Base-by-base conservation (phyloP, 1,140 invertebrate species). In the Panulirus ornatus region DNA sequence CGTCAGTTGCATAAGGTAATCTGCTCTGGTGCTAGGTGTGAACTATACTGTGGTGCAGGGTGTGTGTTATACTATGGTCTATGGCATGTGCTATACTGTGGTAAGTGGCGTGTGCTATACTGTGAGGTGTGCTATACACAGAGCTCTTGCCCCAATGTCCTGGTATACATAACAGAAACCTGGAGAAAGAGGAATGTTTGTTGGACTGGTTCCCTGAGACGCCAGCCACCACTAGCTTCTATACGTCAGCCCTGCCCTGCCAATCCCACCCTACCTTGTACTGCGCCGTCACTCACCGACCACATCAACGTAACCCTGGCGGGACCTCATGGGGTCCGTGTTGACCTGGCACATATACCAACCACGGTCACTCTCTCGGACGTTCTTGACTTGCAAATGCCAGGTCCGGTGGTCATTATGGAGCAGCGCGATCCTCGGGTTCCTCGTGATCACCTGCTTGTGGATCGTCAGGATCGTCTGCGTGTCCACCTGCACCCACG, bases 331-430 rank as follows among this genome's bases (percentile, higher is more conserved):
- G 11, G 97, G 97, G 91, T 97, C 97, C 0, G 98, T 98, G 94
- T 99, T 99, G 93, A 99, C 97, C 95, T 99, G 98, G 94, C 98
- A 99, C 97, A 98, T 98, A 94, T 99, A 99, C 40, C 96, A n/a
- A 95, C 98, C 98, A 92, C 97, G 96, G 94, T 99, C 98, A 93
- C 96, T 96, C 94, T 98, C 96, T 91, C 97, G 96, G 36, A 98
- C 97, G 92, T 98, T 96, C 91, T 96, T 97, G 93, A 98, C 98
- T 94, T 98, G 97, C 92, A 98, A 95, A 94, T 96, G 88, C 92
- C 92, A 93, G 6, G 90, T 84, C 36, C 89, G 71, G 84, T 93
- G 92, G 42, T 93, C 94, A 88, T 93, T 93, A 86, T 93, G 94
- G 27, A 93, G 93, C 11, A 94, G 92, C 6, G 93, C 91, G n/a